Evolutionary conservation across 2,888 invertebrate genomes (phyloP).

Genomic region (Drosophila ezoana): DNA sequence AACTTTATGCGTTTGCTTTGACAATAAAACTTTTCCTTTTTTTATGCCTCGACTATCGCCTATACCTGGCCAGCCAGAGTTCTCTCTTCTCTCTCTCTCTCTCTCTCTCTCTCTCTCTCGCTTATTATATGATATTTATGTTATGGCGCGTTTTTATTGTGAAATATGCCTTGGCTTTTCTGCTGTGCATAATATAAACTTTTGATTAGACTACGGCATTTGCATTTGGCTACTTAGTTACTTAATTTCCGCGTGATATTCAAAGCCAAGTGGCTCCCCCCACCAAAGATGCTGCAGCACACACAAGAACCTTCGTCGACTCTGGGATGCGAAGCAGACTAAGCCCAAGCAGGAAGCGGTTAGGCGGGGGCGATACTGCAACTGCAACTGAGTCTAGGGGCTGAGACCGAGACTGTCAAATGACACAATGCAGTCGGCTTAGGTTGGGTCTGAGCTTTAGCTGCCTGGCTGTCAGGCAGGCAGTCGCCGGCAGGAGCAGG

Average conservation of each 20-base stretch:
- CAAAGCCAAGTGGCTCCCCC: constrained; percentile 51
- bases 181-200: constrained; percentile 67
- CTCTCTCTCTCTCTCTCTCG: no score
- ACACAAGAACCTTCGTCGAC: constrained; percentile 16
- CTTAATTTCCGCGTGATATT: constrained; percentile 75
- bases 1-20: constrained; percentile 71
- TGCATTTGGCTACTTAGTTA: constrained; percentile 72
- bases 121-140: constrained; percentile 62
- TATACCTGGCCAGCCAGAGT: constrained; percentile 12
- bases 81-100: not conserved
- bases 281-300: constrained; percentile 19
- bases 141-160: constrained; percentile 61
- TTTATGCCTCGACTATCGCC: constrained; percentile 27
- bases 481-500: constrained; percentile 23
- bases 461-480: not conserved
- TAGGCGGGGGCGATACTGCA: constrained; percentile 21
- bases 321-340: constrained; percentile 5
- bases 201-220: constrained; percentile 62
- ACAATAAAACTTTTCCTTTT: constrained; percentile 73
- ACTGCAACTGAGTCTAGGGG: constrained; percentile 17
- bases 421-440: constrained; percentile 67
- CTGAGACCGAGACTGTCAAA: constrained; percentile 66
- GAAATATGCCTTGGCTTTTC: constrained; percentile 54
- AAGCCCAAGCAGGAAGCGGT: constrained; percentile 10
- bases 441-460: constrained; percentile 13